Evolutionary conservation across 2,113 vertebrate species (phyloP), one percentile per base, ranked within the genome.

Genomic region (Poeciliopsis turrubarensis): DNA sequence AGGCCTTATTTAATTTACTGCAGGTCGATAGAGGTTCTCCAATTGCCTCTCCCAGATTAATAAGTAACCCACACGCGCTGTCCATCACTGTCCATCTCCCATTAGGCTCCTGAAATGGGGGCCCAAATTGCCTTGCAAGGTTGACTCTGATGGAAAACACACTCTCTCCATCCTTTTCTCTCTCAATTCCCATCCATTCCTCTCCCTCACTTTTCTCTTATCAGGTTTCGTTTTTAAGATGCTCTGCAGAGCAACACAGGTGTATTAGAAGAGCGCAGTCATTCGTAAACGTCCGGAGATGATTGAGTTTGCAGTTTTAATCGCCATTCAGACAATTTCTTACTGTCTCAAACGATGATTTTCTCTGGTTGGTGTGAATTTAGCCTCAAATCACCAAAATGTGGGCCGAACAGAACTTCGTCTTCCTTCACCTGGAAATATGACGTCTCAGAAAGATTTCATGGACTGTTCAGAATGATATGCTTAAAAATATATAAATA

Each of bases 81-180:
- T 94, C 93, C 93, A 93, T 95, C 94, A 93, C 92, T 93, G 94
- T 92, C 94, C 93, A 93, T 94, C 93, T 94, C 92, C 93, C 92
- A 95, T 95, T 95, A 95, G 90, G 85, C 86, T 83, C 92, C 91
- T 87, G 90, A 92, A 93, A 94, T 94, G 91, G 92, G 81, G 89
- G 86, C 87, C 92, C 84, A 93, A 91, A 94, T 94, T 94, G 93
- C 92, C 86, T 90, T 82, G 90, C 84, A 86, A 90, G 89, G 90
- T 90, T 77, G 73, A 89, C 85, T 90, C 89, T 86, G 91, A 94
- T 92, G 90, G 93, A 94, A 94, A 93, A 90, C 83, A 84, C 81
- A 81, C 82, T 78, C 84, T 76, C 81, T 83, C 78, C 61, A 79
- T 81, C 78, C 73, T 82, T 85, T 89, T 88, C 86, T 73, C 69